Conservation (phyloP, 2,888 invertebrate species). For the Aleiodes leptofemur region DNA sequence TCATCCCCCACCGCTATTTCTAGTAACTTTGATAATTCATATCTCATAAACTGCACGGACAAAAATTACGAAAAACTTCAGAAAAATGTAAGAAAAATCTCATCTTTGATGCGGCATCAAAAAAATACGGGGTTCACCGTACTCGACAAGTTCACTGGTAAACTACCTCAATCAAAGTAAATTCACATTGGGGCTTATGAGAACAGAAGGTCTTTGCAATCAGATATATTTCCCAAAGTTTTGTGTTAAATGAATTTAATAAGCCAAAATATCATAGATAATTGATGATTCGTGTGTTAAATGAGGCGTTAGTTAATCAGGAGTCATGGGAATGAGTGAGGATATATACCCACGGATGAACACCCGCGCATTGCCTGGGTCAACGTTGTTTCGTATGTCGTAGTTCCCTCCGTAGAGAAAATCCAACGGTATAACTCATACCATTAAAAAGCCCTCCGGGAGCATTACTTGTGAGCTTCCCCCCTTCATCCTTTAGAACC, state of each 20-base stretch:
- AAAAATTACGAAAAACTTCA: too few relatives aligned
- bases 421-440: conserved; percentile 35
- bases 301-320: conserved; percentile 30
- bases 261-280: conserved; percentile 20
- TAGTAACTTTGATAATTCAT: too few relatives aligned
- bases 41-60: too few relatives aligned
- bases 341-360: conserved; percentile 30
- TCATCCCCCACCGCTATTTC: too few relatives aligned
- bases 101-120: too few relatives aligned
- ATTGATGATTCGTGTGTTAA: conserved; percentile 36
- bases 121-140: too few relatives aligned
- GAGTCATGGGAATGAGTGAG: conserved; percentile 18
- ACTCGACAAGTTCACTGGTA: too few relatives aligned
- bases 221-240: conserved; percentile 13
- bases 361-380: conserved; percentile 42
- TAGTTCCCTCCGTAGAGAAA: conserved; percentile 30
- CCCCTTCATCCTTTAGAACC: conserved; percentile 5
- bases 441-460: conserved; percentile 36
- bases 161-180: too few relatives aligned
- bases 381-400: conserved; percentile 46
- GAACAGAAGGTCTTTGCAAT: conserved; percentile 7
- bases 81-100: too few relatives aligned
- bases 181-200: too few relatives aligned
- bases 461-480: conserved; percentile 24
- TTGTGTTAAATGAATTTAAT: conserved; percentile 23